phyloP scores from a whole-genome alignment of 92 coral and sea anemone species.

The Porites evermanni region DNA sequence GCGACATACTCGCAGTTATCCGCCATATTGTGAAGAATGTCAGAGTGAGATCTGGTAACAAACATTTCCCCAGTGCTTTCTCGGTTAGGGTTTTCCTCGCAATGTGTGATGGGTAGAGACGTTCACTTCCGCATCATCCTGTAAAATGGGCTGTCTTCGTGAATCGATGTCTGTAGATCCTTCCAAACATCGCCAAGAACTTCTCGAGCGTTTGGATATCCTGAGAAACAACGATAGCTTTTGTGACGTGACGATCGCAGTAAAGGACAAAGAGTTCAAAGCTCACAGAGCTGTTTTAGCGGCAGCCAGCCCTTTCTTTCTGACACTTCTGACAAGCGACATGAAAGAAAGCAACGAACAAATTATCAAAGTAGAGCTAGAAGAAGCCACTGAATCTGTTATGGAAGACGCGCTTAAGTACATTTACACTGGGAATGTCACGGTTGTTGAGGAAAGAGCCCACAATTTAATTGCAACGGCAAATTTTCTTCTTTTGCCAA shows the following conservation, averaged over 20 bases:
- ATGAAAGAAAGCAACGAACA: too few relatives aligned
- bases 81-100: too few relatives aligned
- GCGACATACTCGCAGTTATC: background rate
- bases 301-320: conserved; percentile 32
- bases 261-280: background rate
- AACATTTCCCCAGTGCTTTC: too few relatives aligned
- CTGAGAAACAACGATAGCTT: background rate
- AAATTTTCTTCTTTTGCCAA: conserved; percentile 18
- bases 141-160: too few relatives aligned
- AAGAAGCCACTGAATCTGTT: background rate
- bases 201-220: background rate
- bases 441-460: conserved; percentile 29
- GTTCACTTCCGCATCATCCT: too few relatives aligned
- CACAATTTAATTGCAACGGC: conserved; percentile 5
- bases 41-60: background rate
- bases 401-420: conserved; percentile 15
- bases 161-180: background rate
- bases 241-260: background rate
- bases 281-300: background rate
- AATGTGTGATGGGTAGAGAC: too few relatives aligned
- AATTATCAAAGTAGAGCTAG: conserved; percentile 16
- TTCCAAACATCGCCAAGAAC: background rate
- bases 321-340: conserved; percentile 35
- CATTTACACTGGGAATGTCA: conserved; percentile 31
- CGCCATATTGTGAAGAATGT: conserved; percentile 3